A percentile compares a stretch with the other conserved stretches of the same genome.
Conservation (phyloP, 2,888 invertebrate genomes). For the Exephanes ischioxanthus region DNA sequence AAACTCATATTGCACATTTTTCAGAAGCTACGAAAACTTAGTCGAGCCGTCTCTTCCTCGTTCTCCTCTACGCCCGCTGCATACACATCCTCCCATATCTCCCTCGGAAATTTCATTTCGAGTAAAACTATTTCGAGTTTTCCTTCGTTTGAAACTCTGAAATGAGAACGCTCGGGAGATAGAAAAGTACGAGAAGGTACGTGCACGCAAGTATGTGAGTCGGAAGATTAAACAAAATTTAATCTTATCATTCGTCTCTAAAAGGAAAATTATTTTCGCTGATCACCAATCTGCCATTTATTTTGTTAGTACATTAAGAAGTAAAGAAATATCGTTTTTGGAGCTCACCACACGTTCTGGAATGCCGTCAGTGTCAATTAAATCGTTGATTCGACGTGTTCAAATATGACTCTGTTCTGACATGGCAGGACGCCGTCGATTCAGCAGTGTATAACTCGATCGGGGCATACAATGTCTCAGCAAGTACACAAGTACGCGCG, state of each 20-base stretch:
- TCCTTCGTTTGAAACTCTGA: conserved; percentile 79
- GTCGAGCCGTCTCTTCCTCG: conserved; percentile 63
- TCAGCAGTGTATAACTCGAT: too few relatives aligned
- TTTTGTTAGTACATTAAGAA: too few relatives aligned
- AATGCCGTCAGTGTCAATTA: too few relatives aligned
- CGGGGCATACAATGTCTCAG: too few relatives aligned
- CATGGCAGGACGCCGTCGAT: too few relatives aligned
- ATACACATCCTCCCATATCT: conserved; percentile 31
- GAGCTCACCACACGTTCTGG: too few relatives aligned
- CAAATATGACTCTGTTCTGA: too few relatives aligned
- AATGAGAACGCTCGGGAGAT: conserved; percentile 74
- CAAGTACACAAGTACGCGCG: too few relatives aligned
- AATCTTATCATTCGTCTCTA: background rate
- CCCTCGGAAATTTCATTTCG: conserved; percentile 83
- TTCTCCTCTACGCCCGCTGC: conserved; percentile 47
- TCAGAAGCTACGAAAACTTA: conserved; percentile 31
- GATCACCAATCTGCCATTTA: too few relatives aligned
- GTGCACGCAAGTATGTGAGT: background rate
- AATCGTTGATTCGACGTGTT: too few relatives aligned
- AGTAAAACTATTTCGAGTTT: conserved; percentile 84
- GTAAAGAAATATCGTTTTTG: too few relatives aligned
- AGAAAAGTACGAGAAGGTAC: conserved; percentile 55
- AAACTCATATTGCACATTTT: conserved; percentile 63
- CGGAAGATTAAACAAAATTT: background rate
- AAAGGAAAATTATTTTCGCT: background rate